These are phyloP conservation scores for Ecdyonurus torrentis DNA, from an alignment of 2,888 invertebrate genomes.

Conservation along the genomic window DNA sequence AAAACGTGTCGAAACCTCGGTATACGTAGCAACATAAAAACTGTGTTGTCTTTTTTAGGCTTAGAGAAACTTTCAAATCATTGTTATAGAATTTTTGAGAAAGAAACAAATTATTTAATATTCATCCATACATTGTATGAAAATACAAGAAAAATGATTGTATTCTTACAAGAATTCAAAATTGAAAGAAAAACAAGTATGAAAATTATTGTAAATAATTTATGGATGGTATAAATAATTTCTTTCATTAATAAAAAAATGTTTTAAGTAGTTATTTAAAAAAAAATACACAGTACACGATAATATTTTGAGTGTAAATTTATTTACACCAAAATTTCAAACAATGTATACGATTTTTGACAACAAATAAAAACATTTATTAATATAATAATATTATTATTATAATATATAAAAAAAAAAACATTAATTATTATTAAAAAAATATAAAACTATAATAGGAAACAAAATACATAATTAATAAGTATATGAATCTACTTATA, in stretches of 20 bases:
- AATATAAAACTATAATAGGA: no score
- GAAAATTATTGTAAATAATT: no score
- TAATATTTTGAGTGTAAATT: not conserved
- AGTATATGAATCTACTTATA: not conserved
- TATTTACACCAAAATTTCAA: not conserved
- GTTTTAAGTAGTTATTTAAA: not conserved
- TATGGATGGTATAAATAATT: not conserved
- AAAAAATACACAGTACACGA: not conserved
- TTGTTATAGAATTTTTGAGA: not conserved
- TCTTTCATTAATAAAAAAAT: not conserved
- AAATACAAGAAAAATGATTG: not conserved
- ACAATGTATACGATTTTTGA: constrained; percentile 11
- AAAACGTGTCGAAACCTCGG: not conserved
- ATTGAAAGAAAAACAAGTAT: not conserved
- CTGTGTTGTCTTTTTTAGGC: not conserved
- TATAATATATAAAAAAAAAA: not conserved
- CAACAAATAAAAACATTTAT: not conserved
- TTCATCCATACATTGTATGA: not conserved
- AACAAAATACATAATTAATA: not conserved
- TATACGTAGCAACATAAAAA: constrained; percentile 2
- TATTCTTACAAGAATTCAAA: not conserved
- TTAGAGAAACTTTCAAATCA: not conserved
- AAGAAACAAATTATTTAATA: no score
- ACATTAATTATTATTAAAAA: no score
- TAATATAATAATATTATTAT: not conserved